Base-by-base conservation (phyloP, 2,113 vertebrate genomes). In the Picathartes gymnocephalus region DNA sequence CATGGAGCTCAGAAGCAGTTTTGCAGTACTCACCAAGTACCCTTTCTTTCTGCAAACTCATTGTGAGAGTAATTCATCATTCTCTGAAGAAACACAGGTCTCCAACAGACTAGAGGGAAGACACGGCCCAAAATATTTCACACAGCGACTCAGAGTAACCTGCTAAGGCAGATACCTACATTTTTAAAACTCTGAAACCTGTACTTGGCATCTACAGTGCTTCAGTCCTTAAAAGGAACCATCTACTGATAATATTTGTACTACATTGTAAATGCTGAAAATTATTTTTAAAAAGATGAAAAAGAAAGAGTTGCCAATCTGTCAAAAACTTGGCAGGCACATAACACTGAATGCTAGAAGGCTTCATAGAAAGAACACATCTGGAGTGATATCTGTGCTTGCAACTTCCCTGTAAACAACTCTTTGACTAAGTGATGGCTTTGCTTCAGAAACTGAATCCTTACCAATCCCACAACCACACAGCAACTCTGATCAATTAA, bases 321-420 rank as follows among this genome's bases (percentile, higher is more conserved):
- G 24, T 50, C 77, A 70, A 62, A 84, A 74, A 93, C 48, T 76
- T 92, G 81, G 83, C 89, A 89, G 78, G 57, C 61, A 80, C 13
- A 61, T n/a, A 91, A 91, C 11, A 54, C 25, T 61, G 77, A 79
- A 91, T 60, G 39, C 66, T 30, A 93, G 50, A 81, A 69, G 31
- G 30, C 62, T 90, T 87, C 50, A 9, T 11, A 85, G 78, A 94
- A 85, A 37, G 57, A 93, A 87, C 61, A 91, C 74, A 89, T 91
- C 89, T 97, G 91, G 84, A 92, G 30, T 10, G 19, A 1, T 94
- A 96, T 57, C 84, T 87, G 31, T 39, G 66, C 74, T 83, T 92
- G 48, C 57, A 86, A 78, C 35, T 40, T 60, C 53, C 81, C 51
- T 78, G 28, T 92, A 93, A 86, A 93, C 83, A 91, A 44, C 31